Evolutionary conservation across 2,113 vertebrate genomes (phyloP).

Genomic region (Bujurquina vittata): DNA sequence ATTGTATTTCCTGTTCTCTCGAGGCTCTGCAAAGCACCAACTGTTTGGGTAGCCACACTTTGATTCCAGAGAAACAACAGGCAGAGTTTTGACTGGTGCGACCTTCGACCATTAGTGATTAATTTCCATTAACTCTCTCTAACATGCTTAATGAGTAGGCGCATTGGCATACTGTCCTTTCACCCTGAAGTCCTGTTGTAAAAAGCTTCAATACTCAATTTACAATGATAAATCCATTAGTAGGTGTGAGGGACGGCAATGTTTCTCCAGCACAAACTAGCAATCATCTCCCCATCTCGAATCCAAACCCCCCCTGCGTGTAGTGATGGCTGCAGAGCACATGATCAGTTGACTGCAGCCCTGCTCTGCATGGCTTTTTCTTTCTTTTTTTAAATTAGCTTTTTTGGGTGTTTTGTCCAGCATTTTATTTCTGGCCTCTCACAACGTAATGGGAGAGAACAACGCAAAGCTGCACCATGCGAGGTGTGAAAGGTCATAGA

Average conservation of each 20-base stretch:
- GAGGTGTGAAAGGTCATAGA: conserved; percentile 86
- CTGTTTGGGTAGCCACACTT: conserved; percentile 54
- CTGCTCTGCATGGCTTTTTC: conserved; percentile 51
- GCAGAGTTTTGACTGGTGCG: conserved; percentile 4
- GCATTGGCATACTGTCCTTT: conserved; percentile 13
- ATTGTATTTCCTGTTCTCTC: conserved; percentile 81
- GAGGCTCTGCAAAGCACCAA: conserved; percentile 71
- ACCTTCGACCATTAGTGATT: conserved; percentile 23
- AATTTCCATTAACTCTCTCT: conserved; percentile 2
- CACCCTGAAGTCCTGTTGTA: conserved; percentile 16
- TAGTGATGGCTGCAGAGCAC: conserved; percentile 57
- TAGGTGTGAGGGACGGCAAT: background rate
- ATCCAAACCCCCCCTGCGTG: conserved; percentile 30
- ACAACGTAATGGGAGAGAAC: conserved; percentile 76
- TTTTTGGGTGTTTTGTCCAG: conserved; percentile 14
- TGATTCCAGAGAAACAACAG: conserved; percentile 33
- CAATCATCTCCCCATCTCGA: conserved; percentile 5
- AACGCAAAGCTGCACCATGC: conserved; percentile 82
- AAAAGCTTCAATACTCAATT: conserved; percentile 11
- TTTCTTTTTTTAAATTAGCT: background rate
- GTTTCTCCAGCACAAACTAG: conserved; percentile 37
- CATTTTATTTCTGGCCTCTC: conserved; percentile 81
- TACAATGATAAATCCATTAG: background rate
- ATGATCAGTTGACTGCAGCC: conserved; percentile 81
- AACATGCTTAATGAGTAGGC: conserved; percentile 8